A percentile compares a stretch with the other conserved stretches of the same genome.
Conservation (phyloP, 1,140 invertebrate species). For the Phthorimaea operculella region DNA sequence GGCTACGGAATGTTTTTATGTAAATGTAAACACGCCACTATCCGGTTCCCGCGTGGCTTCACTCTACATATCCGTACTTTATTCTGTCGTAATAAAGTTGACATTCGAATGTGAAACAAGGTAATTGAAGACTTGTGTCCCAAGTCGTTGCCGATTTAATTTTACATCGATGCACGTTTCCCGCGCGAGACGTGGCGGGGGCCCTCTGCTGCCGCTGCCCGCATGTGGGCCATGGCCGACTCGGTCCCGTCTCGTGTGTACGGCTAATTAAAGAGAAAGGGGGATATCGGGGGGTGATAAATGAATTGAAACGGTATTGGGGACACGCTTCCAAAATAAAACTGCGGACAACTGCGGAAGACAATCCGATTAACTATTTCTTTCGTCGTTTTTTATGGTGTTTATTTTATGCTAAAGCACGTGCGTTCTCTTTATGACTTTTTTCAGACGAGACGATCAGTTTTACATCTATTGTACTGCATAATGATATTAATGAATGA, state of each 20-base stretch:
- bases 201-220: conserved; percentile 6
- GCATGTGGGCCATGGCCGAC: conserved; percentile 20
- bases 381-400: too few species aligned
- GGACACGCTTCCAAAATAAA: conserved; percentile 9
- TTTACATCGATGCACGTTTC: background rate
- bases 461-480: too few species aligned
- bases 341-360: conserved; percentile 1
- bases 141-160: background rate
- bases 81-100: too few species aligned
- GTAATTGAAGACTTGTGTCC: too few species aligned
- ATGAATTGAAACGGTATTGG: background rate
- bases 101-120: too few species aligned
- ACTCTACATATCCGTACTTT: background rate
- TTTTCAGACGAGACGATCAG: too few species aligned
- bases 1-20: conserved; percentile 29
- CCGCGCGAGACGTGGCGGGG: background rate
- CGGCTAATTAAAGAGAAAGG: conserved; percentile 2
- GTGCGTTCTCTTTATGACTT: too few species aligned
- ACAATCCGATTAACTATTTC: background rate
- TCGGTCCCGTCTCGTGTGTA: conserved; percentile 10
- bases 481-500: too few species aligned
- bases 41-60: conserved; percentile 17
- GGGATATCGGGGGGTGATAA: background rate
- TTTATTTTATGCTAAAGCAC: too few species aligned
- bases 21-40: conserved; percentile 28